These are phyloP conservation scores for Pseudopodoces humilis DNA, from an alignment of 2,113 vertebrate species.

Conservation along the genomic window DNA sequence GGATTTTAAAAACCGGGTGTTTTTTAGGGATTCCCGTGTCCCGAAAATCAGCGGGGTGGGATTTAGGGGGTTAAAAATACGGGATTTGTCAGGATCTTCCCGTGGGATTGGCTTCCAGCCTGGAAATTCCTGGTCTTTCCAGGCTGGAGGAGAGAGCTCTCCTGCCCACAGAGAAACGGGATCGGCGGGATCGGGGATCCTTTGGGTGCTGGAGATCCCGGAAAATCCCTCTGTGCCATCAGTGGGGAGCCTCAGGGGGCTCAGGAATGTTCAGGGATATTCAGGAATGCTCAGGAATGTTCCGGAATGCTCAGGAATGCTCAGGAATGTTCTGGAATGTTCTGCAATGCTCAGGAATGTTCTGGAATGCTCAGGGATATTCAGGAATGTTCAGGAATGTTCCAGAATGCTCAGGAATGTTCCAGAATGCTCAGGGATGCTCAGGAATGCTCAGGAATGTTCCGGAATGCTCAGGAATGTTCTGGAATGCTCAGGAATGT, in stretches of 20 bases:
- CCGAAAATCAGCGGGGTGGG: not conserved
- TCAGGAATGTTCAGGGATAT: too few species aligned
- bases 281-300: not conserved
- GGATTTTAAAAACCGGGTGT: too few species aligned
- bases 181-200: not conserved
- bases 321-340: too few species aligned
- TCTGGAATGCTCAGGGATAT: too few species aligned
- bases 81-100: not conserved
- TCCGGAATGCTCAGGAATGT: not conserved
- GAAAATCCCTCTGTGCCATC: not conserved
- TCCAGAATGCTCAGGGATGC: too few species aligned
- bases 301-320: too few species aligned
- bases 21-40: not conserved
- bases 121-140: not conserved
- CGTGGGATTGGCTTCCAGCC: not conserved
- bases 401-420: too few species aligned
- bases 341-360: too few species aligned
- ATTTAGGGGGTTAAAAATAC: not conserved
- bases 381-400: not conserved
- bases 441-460: too few species aligned
- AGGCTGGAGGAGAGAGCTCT: not conserved
- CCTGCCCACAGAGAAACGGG: not conserved
- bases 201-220: not conserved
- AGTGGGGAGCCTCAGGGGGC: not conserved
- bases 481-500: not conserved